Conservation (phyloP, 2,888 invertebrate genomes). For the Acronicta alni region DNA sequence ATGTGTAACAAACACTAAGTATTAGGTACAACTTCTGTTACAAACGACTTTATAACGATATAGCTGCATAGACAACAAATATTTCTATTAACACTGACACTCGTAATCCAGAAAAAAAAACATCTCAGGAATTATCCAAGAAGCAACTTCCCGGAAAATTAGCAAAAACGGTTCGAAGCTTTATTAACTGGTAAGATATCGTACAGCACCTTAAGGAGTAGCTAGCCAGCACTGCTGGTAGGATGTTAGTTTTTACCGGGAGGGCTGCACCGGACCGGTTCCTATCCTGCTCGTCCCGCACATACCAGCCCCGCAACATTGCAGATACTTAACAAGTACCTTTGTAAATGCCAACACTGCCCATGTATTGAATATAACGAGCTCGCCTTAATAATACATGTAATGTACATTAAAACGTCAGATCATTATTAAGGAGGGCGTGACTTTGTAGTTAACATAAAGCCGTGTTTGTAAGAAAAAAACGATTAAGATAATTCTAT, state of each 20-base stretch:
- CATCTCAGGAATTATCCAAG: neutral
- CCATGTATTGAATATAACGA: constrained; percentile 44
- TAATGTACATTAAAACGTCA: constrained; percentile 38
- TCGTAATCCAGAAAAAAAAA: neutral
- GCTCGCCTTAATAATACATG: constrained; percentile 47
- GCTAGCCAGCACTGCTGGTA: constrained; percentile 58
- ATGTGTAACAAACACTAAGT: too few species aligned
- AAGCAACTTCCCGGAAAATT: constrained; percentile 11
- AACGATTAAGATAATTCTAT: neutral
- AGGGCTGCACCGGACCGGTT: constrained; percentile 74
- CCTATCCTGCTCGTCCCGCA: constrained; percentile 78
- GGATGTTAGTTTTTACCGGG: constrained; percentile 73
- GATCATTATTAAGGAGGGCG: constrained; percentile 18
- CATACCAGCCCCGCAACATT: constrained; percentile 72
- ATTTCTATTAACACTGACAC: neutral
- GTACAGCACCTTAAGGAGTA: constrained; percentile 46
- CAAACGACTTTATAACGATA: too few species aligned
- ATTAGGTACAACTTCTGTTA: too few species aligned
- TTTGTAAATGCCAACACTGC: constrained; percentile 63
- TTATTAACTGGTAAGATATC: constrained; percentile 33
- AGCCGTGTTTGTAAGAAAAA: neutral
- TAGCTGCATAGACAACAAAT: too few species aligned
- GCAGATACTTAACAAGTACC: constrained; percentile 62
- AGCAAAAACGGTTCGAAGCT: constrained; percentile 21
- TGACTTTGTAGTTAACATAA: constrained; percentile 1